These are phyloP conservation scores for Trichosurus vulpecula DNA, from an alignment of 2,797 vertebrate species.

Conservation along the genomic window DNA sequence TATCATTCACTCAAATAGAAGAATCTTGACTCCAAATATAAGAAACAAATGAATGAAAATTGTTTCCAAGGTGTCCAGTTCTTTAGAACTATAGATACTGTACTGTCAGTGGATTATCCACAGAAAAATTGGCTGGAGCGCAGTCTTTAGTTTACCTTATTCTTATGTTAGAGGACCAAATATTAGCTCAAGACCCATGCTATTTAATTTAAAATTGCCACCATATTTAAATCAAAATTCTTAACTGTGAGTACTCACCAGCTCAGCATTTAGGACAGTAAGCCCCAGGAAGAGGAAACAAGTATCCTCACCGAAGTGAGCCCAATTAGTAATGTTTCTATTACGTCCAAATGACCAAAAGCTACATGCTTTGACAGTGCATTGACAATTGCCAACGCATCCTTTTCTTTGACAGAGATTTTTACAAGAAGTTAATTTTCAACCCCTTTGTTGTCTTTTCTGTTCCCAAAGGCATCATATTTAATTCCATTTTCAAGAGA, in stretches of 20 bases:
- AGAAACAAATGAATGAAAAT: constrained; percentile 1
- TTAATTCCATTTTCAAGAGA: background rate
- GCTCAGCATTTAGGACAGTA: background rate
- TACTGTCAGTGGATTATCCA: background rate
- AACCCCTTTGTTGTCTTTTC: background rate
- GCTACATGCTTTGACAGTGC: background rate
- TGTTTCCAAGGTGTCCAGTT: background rate
- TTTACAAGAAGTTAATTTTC: background rate
- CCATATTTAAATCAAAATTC: constrained; percentile 21
- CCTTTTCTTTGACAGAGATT: background rate
- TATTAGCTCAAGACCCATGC: background rate
- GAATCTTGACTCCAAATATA: constrained; percentile 10
- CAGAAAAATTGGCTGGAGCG: background rate
- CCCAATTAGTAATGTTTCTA: background rate
- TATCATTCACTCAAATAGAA: background rate
- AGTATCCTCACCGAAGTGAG: background rate
- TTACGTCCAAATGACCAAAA: background rate
- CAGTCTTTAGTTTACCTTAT: background rate
- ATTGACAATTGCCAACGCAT: background rate
- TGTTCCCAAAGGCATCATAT: background rate
- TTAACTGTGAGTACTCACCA: background rate
- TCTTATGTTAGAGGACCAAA: background rate
- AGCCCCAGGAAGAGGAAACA: background rate
- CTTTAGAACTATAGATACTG: background rate
- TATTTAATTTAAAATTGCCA: background rate